These are phyloP conservation scores for Trichonephila clavata DNA, from an alignment of 1,140 invertebrate genomes.

Conservation along the genomic window DNA sequence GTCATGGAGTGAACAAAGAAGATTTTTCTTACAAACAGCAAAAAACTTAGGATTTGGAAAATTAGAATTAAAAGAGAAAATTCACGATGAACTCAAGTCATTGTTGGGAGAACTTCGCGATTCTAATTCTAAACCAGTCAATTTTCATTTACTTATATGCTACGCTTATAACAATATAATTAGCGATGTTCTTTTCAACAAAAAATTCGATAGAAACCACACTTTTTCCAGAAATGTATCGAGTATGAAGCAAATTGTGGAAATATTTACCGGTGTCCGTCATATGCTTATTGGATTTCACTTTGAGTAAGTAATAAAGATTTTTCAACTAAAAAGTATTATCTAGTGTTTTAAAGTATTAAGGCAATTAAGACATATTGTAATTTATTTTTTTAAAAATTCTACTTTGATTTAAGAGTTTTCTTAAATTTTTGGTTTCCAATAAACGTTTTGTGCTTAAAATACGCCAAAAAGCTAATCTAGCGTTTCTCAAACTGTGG, in stretches of 20 bases:
- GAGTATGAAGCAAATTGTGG: neutral
- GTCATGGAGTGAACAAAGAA: constrained; percentile 88
- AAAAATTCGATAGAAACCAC: neutral
- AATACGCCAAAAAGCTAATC: too few species aligned
- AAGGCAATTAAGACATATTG: too few species aligned
- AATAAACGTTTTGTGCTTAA: too few species aligned
- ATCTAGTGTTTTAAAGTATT: too few species aligned
- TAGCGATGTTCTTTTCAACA: neutral
- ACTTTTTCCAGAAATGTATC: neutral
- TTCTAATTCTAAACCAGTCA: neutral
- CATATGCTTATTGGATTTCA: neutral
- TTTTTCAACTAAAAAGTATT: too few species aligned
- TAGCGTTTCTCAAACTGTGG: too few species aligned
- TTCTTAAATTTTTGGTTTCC: too few species aligned
- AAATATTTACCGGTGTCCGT: neutral
- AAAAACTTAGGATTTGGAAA: constrained; percentile 89
- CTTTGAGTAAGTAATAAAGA: neutral
- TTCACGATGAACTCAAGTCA: constrained; percentile 80
- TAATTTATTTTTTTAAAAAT: too few species aligned
- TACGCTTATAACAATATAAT: constrained; percentile 14
- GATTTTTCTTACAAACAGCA: constrained; percentile 87
- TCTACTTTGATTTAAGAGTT: too few species aligned
- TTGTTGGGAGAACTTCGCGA: neutral
- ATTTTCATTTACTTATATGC: neutral
- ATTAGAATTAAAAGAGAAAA: constrained; percentile 86